These are phyloP conservation scores for Podilymbus podiceps DNA, from an alignment of 2,113 vertebrate species.

Conservation along the genomic window DNA sequence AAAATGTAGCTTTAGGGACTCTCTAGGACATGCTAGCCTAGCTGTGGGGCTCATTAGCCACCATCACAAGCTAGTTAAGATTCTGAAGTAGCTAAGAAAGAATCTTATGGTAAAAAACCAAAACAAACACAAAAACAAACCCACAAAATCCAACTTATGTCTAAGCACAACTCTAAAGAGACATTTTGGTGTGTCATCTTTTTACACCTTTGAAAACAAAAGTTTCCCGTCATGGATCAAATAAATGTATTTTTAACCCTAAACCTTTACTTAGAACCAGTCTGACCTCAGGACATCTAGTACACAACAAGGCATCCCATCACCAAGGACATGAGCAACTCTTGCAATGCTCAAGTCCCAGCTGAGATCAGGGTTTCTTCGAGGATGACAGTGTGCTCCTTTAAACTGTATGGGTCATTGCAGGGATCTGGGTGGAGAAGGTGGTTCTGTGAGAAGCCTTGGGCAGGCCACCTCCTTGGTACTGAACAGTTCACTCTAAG, in stretches of 20 bases:
- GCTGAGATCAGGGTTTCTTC: not conserved
- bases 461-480: not conserved
- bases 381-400: not conserved
- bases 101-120: not conserved
- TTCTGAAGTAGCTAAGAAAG: not conserved
- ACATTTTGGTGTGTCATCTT: not conserved
- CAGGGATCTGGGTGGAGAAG: not conserved
- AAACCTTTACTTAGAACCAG: not conserved
- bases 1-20: not conserved
- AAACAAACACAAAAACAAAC: not conserved
- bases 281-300: not conserved
- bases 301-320: not conserved
- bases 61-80: not conserved
- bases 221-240: not conserved
- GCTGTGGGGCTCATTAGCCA: not conserved
- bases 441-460: not conserved
- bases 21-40: not conserved
- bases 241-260: not conserved
- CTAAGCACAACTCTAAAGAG: not conserved
- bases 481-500: not conserved
- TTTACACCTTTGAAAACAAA: not conserved
- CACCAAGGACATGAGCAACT: rapidly evolving
- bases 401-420: not conserved
- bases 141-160: not conserved
- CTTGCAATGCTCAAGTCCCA: not conserved